Percentiles rank a stretch among this genome's conserved stretches.
Evolutionary conservation across 2,113 vertebrate genomes (phyloP).

Genomic region (Lepisosteus osseus): DNA sequence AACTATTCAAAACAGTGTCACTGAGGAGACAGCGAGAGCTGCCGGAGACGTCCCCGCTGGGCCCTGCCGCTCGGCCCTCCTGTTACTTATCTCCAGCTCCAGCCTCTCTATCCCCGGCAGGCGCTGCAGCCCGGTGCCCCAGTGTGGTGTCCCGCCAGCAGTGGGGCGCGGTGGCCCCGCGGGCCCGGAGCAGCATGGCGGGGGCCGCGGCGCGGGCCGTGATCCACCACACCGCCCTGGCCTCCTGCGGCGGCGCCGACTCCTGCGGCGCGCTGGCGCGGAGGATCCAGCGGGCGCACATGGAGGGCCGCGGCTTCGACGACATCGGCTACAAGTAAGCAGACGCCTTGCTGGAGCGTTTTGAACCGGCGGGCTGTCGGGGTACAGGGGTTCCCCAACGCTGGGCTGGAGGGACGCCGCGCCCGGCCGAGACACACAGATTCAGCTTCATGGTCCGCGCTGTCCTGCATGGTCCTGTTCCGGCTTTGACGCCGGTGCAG

Average conservation of each 20-base stretch:
- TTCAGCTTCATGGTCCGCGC: no score
- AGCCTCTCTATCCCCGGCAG: neutral
- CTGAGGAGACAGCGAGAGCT: no score
- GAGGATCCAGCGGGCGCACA: conserved; percentile 54
- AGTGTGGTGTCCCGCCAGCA: conserved; percentile 34
- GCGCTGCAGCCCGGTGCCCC: conserved; percentile 18
- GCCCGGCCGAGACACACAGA: no score
- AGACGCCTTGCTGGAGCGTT: neutral
- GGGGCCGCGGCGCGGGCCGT: conserved; percentile 38
- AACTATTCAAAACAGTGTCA: no score
- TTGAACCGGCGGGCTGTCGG: no score
- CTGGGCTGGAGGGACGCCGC: no score
- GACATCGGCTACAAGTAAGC: conserved; percentile 74
- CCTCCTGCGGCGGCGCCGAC: conserved; percentile 20
- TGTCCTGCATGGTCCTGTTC: no score
- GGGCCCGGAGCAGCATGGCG: conserved; percentile 24
- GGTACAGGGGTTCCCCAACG: no score
- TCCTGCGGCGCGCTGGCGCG: conserved; percentile 29
- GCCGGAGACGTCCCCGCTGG: no score
- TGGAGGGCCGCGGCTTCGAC: conserved; percentile 50
- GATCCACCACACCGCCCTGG: conserved; percentile 61
- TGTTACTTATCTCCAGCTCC: no score
- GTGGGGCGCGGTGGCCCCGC: conserved; percentile 51
- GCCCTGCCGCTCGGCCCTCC: no score
- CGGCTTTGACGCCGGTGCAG: no score